phyloP scores from a whole-genome alignment of 2,113 vertebrate species.

The Pheucticus melanocephalus region DNA sequence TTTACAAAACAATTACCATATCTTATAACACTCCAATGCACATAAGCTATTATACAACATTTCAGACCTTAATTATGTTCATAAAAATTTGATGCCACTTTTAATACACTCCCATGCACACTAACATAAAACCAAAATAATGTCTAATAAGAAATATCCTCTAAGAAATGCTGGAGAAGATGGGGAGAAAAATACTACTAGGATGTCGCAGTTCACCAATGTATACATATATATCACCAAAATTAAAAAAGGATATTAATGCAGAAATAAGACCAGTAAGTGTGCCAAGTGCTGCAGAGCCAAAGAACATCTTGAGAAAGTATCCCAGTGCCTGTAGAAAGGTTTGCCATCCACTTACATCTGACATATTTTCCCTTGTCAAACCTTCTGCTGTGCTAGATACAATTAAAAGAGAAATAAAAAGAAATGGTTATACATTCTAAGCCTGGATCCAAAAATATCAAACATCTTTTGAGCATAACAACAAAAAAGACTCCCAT shows the following conservation, averaged over 20 bases:
- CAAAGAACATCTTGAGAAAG: constrained; percentile 99
- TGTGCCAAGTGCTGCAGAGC: constrained; percentile 94
- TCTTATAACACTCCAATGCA: not conserved
- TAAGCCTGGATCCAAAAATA: constrained; percentile 21
- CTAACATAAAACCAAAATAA: not conserved
- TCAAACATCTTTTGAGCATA: not conserved
- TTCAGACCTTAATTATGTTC: constrained; percentile 15
- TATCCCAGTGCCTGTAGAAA: constrained; percentile 93
- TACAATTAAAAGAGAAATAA: constrained; percentile 24
- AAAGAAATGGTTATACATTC: constrained; percentile 22
- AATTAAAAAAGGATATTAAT: constrained; percentile 86
- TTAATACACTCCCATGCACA: not conserved
- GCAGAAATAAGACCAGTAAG: constrained; percentile 97
- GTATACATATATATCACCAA: not conserved
- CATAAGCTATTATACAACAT: not conserved
- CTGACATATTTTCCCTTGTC: constrained; percentile 84
- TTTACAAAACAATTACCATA: constrained; percentile 18
- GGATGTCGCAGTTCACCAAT: not conserved
- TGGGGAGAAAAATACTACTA: not conserved
- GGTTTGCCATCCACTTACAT: constrained; percentile 91
- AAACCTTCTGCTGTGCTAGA: constrained; percentile 95
- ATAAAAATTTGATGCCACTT: constrained; percentile 9
- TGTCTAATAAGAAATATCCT: not conserved
- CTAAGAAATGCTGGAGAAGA: not conserved
- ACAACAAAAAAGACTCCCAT: not conserved